Evolutionary conservation across 2,888 invertebrate genomes (phyloP), one percentile per base, ranked within the genome.

Genomic region (Reticulitermes lucifugus): DNA sequence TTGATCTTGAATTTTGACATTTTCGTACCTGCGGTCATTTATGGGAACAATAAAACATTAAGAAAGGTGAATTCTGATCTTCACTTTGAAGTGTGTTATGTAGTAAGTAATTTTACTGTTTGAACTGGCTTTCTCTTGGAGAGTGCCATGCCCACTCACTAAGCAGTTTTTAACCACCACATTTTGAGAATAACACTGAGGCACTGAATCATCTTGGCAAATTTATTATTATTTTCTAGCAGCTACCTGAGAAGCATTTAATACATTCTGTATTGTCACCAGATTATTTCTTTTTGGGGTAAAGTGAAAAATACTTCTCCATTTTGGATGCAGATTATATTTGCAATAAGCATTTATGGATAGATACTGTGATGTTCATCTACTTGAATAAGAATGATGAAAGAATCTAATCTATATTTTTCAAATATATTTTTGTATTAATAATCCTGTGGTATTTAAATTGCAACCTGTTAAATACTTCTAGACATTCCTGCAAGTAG

Each of bases 371-470:
- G 35, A 35, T 77, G 46, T 77, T 77, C 51, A n/a, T 77, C 43
- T 77, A 46, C 51, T 46, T 77, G 41, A 77, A 77, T 46, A 77
- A 77, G 43, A 46, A 51, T 46, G 65, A 77, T 10, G 46, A 77
- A 75, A 75, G 46, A 46, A 46, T 77, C 35, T 77, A 77, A 77
- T 77, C 77, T 77, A 77, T 77, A 77, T 77, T 77, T 77, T 77
- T 46, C 43, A 46, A 46, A 77, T 77, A 77, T 77, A 77, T 77
- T 77, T 77, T 77, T 77, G 77, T 77, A 77, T 77, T 12, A 12
- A 77, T 51, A 46, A 43, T 77, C 46, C 77, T 77, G 43, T 75
- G 75, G 14, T 41, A 35, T 43, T 43, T 75, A 41, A 75, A 75
- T 75, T 75, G 6, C 46, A 77, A 10, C 51, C 51, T 77, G 10